Conservation (phyloP, 2,888 invertebrate species). For the Drosophila mimetica region DNA sequence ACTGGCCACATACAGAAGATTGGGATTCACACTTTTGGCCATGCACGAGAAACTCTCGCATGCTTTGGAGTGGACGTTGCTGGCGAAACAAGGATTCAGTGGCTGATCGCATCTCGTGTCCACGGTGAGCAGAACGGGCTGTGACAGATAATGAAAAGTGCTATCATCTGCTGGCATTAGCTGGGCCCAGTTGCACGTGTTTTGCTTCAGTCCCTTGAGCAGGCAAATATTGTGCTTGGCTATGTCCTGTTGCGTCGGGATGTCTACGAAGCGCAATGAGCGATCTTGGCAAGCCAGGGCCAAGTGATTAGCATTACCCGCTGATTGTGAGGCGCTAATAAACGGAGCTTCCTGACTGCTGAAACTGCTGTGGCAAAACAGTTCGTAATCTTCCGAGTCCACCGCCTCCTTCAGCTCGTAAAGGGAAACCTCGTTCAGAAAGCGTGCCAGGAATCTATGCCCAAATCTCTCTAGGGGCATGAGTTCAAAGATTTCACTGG, state of each 20-base stretch:
- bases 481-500: conserved; percentile 80
- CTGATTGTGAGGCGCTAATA: conserved; percentile 77
- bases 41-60: conserved; percentile 79
- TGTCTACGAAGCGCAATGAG: conserved; percentile 66
- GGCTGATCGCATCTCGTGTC: conserved; percentile 67
- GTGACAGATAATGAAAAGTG: conserved; percentile 73
- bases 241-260: conserved; percentile 42
- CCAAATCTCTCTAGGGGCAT: conserved; percentile 47
- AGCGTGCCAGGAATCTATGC: conserved; percentile 65
- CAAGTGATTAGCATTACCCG: conserved; percentile 51
- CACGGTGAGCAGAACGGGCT: conserved; percentile 69
- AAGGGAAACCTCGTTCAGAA: conserved; percentile 68
- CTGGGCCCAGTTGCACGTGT: conserved; percentile 70
- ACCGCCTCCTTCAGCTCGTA: conserved; percentile 53
- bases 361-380: conserved; percentile 44
- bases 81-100: conserved; percentile 58
- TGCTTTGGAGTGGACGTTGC: conserved; percentile 52
- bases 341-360: conserved; percentile 60
- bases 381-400: conserved; percentile 40
- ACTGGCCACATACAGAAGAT: conserved; percentile 80
- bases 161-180: conserved; percentile 53
- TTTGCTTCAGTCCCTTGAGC: conserved; percentile 33
- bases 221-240: conserved; percentile 56
- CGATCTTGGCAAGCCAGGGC: conserved; percentile 77
- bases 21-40: conserved; percentile 67